Conservation (phyloP, 2,888 invertebrate genomes). For the Parnassius smintheus region DNA sequence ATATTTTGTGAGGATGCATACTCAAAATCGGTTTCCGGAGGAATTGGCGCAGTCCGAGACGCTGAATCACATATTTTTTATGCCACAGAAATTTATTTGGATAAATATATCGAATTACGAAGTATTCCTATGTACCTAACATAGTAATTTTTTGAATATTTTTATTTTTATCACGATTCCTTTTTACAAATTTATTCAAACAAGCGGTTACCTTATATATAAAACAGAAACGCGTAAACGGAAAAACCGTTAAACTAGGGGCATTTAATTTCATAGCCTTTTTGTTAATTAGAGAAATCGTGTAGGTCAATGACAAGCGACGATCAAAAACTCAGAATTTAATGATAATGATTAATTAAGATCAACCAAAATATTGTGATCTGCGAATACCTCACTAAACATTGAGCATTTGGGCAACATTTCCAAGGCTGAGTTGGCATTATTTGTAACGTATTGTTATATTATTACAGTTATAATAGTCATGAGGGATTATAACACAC, state of each 20-base stretch:
- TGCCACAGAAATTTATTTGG: conserved; percentile 6
- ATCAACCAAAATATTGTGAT: conserved; percentile 44
- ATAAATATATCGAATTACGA: conserved; percentile 8
- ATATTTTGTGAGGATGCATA: too few relatives aligned
- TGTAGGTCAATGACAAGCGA: conserved; percentile 62
- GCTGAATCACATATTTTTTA: conserved; percentile 22
- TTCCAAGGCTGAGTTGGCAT: too few relatives aligned
- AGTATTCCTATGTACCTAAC: neutral
- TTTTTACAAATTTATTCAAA: neutral
- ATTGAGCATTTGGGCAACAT: too few relatives aligned
- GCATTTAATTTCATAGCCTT: neutral
- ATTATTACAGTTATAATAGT: too few relatives aligned
- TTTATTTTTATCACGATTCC: neutral
- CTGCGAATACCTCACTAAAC: neutral
- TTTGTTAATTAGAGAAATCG: conserved; percentile 62
- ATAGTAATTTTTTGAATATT: neutral
- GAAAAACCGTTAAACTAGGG: too few relatives aligned
- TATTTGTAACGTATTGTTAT: too few relatives aligned
- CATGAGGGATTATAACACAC: too few relatives aligned
- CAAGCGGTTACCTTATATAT: neutral
- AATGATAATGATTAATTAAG: conserved; percentile 45
- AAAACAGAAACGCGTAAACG: neutral
- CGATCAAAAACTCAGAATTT: conserved; percentile 46
- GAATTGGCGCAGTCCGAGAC: conserved; percentile 4
- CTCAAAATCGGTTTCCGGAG: neutral